Evolutionary conservation across 2,888 invertebrate species (phyloP), one percentile per base, ranked within the genome.

Genomic region (Antheraea yamamai): DNA sequence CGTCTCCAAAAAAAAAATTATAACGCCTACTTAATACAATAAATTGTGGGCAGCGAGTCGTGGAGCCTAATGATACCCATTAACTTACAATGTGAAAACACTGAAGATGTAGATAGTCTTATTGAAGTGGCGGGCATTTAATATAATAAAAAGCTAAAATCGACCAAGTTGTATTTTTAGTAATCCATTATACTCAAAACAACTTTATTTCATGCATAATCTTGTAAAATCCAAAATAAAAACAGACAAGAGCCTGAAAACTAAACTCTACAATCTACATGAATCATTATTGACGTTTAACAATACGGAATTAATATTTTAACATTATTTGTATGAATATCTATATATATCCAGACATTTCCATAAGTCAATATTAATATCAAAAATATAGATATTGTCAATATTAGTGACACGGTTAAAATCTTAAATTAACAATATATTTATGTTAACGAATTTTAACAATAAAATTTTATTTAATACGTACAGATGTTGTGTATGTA

Each of bases 381-480:
- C 2, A 4, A 64, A 64, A 64, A 64, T 66, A 30, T 66, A 30
- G 6, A 0, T 6, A 64, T 14, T 26, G 64, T 66, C 16, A 66
- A 66, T 66, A 66, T 66, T 30, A 30, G 16, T 14, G 64, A 66
- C 64, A 66, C 30, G 64, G 64, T 66, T 66, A 66, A 66, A 30
- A 30, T 66, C 23, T 64, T 64, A 64, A 12, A 16, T 64, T 66
- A 66, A 0, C 30, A 30, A 66, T 30, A 66, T 30, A 18, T 66
- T 30, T 26, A 66, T 16, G 12, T 16, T 26, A 66, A 66, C 4
- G 20, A 30, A 66, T 66, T 66, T 26, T 66, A 66, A 66, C 12
- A 26, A 26, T 23, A 64, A 26, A 64, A 39, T 4, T 64, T 26
- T 23, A 61, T 61, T 61, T n/a, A 23, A 61, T 61, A 61, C n/a